Evolutionary conservation across 2,888 invertebrate genomes (phyloP), one percentile per base, ranked within the genome.

Genomic region (Parelbella ahira): DNA sequence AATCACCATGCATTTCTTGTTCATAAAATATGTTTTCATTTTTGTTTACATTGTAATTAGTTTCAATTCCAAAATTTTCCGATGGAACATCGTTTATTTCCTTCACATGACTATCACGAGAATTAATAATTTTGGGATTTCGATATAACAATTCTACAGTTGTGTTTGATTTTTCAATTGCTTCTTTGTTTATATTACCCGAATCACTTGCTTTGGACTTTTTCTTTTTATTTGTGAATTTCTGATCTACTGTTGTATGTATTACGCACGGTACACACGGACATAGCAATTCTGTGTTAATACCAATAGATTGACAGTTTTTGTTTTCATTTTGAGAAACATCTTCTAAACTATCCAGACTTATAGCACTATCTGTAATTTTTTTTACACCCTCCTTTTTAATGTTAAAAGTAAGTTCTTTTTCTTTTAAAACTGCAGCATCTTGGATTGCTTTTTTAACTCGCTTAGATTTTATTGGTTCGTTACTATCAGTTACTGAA

Each of bases 341-440:
- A 32, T 72, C 73, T 28, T 86, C 84, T 24, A 86, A 68, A 49
- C 86, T 87, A 49, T 84, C 86, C 50, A 79, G 58, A 55, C 86
- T 87, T 63, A 86, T 76, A 30, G 68, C 81, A 33, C 50, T 76
- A 58, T 80, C 79, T 67, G 79, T 79, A 18, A 48, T 45, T 10
- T 51, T 58, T 45, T 44, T 56, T 12, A 46, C 50, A 11, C 9
- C 20, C 2, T 50, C 48, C 44, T 48, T 51, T 48, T 32, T 36
- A 47, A 13, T 5, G 27, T 37, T 45, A 37, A 8, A 12, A 27
- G 30, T 25, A 24, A 20, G 42, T 45, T 41, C 36, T 24, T 38
- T 37, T 32, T 32, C 30, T 21, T 44, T 37, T 13, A 25, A 8
- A 10, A 2, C 19, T 30, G 20, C 21, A n/a, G n/a, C n/a, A n/a